phyloP scores from a whole-genome alignment of 2,797 vertebrate species.

The Miichthys miiuy region DNA sequence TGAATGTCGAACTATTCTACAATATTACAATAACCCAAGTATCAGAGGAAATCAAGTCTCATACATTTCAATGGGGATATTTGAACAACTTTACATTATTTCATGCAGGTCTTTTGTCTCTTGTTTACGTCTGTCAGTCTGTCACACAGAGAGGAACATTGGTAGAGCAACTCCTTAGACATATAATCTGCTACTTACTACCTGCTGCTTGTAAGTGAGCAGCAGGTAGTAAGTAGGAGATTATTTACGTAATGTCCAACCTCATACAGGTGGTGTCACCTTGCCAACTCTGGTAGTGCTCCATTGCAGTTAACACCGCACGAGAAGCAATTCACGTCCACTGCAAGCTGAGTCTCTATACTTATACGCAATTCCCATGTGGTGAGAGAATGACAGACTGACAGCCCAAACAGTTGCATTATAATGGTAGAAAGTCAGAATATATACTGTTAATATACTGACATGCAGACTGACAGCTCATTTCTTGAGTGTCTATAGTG shows the following conservation, averaged over 20 bases:
- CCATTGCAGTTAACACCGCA: background rate
- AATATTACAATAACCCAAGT: background rate
- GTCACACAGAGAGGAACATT: background rate
- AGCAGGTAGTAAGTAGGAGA: conserved; percentile 54
- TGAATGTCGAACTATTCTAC: background rate
- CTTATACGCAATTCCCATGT: background rate
- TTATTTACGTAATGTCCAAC: conserved; percentile 40
- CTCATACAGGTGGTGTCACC: conserved; percentile 26
- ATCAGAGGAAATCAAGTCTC: too few species aligned
- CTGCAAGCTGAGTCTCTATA: background rate
- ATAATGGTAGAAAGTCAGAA: background rate
- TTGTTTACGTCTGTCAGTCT: background rate
- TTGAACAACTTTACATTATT: background rate
- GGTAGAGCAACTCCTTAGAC: background rate
- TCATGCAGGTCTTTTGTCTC: background rate
- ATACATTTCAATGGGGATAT: background rate
- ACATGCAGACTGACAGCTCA: background rate
- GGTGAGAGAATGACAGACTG: background rate
- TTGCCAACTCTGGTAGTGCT: background rate
- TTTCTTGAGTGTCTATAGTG: background rate
- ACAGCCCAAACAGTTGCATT: background rate
- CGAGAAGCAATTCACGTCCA: background rate
- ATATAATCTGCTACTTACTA: conserved; percentile 50
- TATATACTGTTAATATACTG: conserved; percentile 1
- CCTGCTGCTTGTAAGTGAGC: conserved; percentile 44